Base-by-base conservation (phyloP, 2,888 invertebrate species). In the Aporophyla lueneburgensis region DNA sequence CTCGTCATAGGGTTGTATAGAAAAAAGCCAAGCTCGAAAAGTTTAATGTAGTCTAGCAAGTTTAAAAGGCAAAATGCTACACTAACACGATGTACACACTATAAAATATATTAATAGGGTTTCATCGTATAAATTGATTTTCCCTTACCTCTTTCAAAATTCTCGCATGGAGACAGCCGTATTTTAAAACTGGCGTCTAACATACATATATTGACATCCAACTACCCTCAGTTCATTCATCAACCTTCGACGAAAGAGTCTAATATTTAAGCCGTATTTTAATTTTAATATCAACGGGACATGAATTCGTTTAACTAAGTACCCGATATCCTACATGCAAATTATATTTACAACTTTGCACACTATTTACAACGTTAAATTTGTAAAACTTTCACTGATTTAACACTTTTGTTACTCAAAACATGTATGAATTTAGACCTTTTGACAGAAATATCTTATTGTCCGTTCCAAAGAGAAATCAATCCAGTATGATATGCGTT, bases 21-120 rank as follows among this genome's bases (percentile, higher is more conserved):
- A 79, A 81, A 91, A 91, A 92, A 91, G 93, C 92, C 87, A 92
- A 93, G 93, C 93, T 93, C 92, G 88, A 91, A 92, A 92, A 89
- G 66, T 85, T 76, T 74, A 76, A 79, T 70, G 40, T 83, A 79
- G 68, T 88, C 84, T 91, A 92, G 88, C 89, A 90, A 90, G 85
- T 89, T 86, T 82, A 82, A 87, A 88, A 88, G 86, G 86, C 88
- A 86, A 80, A 82, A 80, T 80, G 61, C 84, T 87, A 87, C 72
- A 76, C 79, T 86, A 87, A 82, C 65, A 74, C 71, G 71, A 83
- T 83, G 84, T 80, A 89, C 78, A 87, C 84, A 73, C 69, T 81
- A 87, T 77, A 85, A 83, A 87, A 88, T 88, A 87, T 84, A 78
- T 81, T 62, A 78, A 70, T 79, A 81, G 51, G 74, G 72, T 78